phyloP scores from a whole-genome alignment of 2,113 vertebrate genomes.

The Rissa tridactyla region DNA sequence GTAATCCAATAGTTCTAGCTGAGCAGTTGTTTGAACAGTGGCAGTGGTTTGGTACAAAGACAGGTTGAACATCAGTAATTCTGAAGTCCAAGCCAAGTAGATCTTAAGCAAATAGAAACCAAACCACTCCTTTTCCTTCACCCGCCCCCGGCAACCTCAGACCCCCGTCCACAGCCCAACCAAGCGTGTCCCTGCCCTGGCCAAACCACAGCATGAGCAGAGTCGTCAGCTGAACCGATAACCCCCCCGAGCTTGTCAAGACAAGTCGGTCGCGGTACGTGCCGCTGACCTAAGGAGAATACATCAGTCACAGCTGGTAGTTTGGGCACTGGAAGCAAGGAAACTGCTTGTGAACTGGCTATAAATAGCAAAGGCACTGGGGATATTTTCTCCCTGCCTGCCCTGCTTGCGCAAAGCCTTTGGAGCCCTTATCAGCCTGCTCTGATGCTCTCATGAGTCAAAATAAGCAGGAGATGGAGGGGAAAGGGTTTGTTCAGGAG shows the following conservation, averaged over 20 bases:
- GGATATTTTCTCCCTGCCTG: not conserved
- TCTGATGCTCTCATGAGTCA: not conserved
- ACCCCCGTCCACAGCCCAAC: not conserved
- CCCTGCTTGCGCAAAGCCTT: not conserved
- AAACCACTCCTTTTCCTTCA: not conserved
- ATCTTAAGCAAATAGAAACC: not conserved
- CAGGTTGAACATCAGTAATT: not conserved
- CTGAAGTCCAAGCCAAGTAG: not conserved
- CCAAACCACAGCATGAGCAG: not conserved
- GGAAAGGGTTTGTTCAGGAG: not conserved
- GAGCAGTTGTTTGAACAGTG: not conserved
- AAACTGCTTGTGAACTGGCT: not conserved
- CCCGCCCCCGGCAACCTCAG: not conserved
- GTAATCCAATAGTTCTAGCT: not conserved
- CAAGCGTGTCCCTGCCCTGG: rapidly evolving
- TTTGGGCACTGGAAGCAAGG: not conserved
- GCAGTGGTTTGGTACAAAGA: not conserved
- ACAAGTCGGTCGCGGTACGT: not conserved
- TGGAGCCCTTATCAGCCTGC: rapidly evolving
- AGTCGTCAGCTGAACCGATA: not conserved
- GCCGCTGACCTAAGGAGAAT: not conserved
- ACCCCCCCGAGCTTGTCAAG: not conserved
- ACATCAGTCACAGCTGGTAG: not conserved
- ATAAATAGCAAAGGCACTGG: not conserved
- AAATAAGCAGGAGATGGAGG: not conserved